Evolutionary conservation across 2,797 vertebrate genomes (phyloP).

Genomic region (Notolepis coatsorum): DNA sequence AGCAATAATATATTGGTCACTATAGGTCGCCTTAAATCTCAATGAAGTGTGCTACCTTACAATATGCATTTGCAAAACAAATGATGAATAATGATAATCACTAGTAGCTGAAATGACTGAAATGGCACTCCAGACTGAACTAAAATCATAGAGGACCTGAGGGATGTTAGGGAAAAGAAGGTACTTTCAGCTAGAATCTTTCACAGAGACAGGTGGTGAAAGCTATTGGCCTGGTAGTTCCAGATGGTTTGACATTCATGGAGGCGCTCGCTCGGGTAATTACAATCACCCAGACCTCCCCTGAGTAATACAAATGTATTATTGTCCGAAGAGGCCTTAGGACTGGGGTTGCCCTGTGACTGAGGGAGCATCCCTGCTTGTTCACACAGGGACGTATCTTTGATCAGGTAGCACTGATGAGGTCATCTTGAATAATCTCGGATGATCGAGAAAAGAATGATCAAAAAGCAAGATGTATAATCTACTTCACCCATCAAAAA

Average conservation of each 20-base stretch:
- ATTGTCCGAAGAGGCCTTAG: background rate
- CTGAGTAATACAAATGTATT: background rate
- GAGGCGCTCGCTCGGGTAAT: background rate
- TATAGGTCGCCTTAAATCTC: background rate
- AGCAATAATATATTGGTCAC: background rate
- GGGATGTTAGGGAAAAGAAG: too few species aligned
- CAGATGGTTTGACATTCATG: background rate
- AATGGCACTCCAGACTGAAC: background rate
- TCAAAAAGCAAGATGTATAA: background rate
- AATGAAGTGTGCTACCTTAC: background rate
- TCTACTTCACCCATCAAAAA: background rate
- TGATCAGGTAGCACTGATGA: background rate
- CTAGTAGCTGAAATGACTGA: background rate
- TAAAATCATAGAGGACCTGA: too few species aligned
- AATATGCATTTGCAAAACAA: background rate
- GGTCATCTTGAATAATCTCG: background rate
- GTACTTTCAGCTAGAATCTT: background rate
- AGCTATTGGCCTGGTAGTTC: background rate
- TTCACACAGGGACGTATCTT: too few species aligned
- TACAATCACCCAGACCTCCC: too few species aligned
- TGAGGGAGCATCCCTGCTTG: background rate
- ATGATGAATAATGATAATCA: background rate
- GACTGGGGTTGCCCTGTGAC: background rate
- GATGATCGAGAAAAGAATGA: background rate
- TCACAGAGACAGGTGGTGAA: background rate